Evolutionary conservation across 1,140 invertebrate genomes (phyloP).

Genomic region (Patella vulgata): DNA sequence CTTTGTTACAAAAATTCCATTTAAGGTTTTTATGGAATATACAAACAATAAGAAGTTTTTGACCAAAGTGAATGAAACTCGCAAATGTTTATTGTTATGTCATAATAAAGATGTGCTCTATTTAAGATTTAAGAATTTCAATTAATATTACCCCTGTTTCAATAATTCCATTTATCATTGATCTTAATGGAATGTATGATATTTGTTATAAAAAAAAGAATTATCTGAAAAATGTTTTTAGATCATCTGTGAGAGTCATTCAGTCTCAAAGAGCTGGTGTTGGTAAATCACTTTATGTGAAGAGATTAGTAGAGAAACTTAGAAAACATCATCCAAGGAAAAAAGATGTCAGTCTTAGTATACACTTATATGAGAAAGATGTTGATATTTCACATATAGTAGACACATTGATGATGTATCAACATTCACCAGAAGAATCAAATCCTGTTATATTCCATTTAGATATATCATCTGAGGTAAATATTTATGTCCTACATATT

Average conservation of each 20-base stretch:
- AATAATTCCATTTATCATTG: too few species aligned
- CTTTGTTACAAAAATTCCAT: too few species aligned
- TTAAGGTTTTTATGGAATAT: too few species aligned
- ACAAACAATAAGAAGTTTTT: too few species aligned
- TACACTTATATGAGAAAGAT: constrained; percentile 47
- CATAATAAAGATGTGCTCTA: too few species aligned
- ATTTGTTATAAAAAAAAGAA: too few species aligned
- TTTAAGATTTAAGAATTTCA: too few species aligned
- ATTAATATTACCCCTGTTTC: too few species aligned
- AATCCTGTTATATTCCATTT: constrained; percentile 52
- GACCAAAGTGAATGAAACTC: too few species aligned
- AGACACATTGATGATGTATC: constrained; percentile 35
- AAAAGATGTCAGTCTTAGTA: constrained; percentile 8
- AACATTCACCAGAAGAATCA: constrained; percentile 20
- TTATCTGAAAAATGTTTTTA: too few species aligned
- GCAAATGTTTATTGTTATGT: too few species aligned
- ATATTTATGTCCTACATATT: background rate
- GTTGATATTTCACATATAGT: constrained; percentile 35
- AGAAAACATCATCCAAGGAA: constrained; percentile 5
- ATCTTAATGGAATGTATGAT: too few species aligned
- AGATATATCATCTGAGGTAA: constrained; percentile 57
- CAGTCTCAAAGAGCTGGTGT: constrained; percentile 54
- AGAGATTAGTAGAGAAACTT: constrained; percentile 34
- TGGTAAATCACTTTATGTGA: constrained; percentile 54
- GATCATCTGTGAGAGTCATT: constrained; percentile 48